Conservation (phyloP, 2,888 invertebrate genomes). For the Eilema depressum region DNA sequence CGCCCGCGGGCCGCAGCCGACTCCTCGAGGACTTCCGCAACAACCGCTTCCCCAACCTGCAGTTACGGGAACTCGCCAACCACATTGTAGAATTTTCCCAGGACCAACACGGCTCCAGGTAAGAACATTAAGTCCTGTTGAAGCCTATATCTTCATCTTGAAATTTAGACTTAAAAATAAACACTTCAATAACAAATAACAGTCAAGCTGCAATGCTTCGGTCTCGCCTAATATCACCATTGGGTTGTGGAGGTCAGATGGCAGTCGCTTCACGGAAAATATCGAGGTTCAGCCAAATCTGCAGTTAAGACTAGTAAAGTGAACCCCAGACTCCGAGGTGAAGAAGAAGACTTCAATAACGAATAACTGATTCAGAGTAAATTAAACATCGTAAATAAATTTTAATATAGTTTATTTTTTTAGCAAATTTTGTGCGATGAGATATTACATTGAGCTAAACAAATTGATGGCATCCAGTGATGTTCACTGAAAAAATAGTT, state of each 20-base stretch:
- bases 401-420: background rate
- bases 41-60: slow-evolving; percentile 95
- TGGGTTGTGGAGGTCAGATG: no score
- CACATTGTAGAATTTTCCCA: slow-evolving; percentile 99
- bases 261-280: no score
- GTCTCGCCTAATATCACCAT: no score
- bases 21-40: slow-evolving; percentile 98
- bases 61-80: slow-evolving; percentile 97
- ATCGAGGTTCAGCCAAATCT: no score
- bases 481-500: slow-evolving; percentile 12
- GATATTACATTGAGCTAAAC: background rate
- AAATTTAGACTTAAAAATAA: background rate
- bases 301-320: no score
- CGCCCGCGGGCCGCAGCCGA: slow-evolving; percentile 92
- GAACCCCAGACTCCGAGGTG: no score
- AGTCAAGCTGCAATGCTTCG: no score
- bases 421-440: background rate
- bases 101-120: slow-evolving; percentile 98
- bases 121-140: background rate
- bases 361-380: background rate
- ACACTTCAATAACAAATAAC: background rate
- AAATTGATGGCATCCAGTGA: background rate
- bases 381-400: background rate
- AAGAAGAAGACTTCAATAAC: background rate
- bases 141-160: background rate